These are phyloP conservation scores for Hetaerina americana DNA, from an alignment of 1,140 invertebrate genomes.

Conservation along the genomic window DNA sequence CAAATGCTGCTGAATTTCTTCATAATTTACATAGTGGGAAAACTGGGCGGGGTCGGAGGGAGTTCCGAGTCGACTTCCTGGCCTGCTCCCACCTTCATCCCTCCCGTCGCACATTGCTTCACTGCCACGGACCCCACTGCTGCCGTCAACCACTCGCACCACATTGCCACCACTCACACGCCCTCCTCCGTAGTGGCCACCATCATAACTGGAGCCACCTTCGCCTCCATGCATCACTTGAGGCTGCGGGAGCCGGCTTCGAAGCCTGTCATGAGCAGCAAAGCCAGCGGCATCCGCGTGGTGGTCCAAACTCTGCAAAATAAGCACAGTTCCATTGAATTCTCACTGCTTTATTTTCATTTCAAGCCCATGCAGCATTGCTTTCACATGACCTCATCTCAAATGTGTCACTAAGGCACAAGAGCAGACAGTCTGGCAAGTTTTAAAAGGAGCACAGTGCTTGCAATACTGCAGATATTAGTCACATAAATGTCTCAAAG, in stretches of 20 bases:
- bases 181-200: not conserved
- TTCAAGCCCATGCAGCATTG: too few species aligned
- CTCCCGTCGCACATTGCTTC: not conserved
- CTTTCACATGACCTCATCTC: too few species aligned
- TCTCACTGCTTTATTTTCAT: too few species aligned
- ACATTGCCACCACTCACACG: not conserved
- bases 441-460: too few species aligned
- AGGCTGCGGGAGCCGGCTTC: not conserved
- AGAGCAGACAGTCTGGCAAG: too few species aligned
- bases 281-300: not conserved
- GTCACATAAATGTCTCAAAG: too few species aligned
- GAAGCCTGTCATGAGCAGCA: not conserved
- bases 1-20: slow-evolving; percentile 67
- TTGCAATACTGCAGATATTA: too few species aligned
- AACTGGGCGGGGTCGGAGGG: slow-evolving; percentile 40
- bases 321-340: too few species aligned
- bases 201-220: not conserved
- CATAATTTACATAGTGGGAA: slow-evolving; percentile 71
- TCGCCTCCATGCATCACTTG: not conserved
- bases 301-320: slow-evolving; percentile 25
- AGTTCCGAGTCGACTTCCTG: slow-evolving; percentile 38
- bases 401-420: too few species aligned
- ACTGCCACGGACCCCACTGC: not conserved
- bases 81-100: slow-evolving; percentile 22
- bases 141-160: not conserved